These are phyloP conservation scores for Adrianichthys oophorus DNA, from an alignment of 2,797 vertebrate species.

Conservation along the genomic window DNA sequence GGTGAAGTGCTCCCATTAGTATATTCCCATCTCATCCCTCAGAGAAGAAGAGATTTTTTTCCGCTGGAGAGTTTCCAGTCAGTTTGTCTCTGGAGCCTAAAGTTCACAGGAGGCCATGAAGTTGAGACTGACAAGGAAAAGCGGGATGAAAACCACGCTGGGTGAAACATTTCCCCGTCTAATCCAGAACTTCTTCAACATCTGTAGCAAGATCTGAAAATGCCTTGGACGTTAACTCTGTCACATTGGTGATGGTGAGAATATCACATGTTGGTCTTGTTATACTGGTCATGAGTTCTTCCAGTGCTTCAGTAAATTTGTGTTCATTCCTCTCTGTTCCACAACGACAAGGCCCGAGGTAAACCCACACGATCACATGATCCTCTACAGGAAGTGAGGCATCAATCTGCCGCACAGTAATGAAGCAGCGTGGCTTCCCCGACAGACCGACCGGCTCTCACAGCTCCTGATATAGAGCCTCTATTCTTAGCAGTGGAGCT, in stretches of 20 bases:
- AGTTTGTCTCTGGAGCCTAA: no score
- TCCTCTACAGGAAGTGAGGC: slow-evolving; percentile 54
- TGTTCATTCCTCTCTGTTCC: slow-evolving; percentile 13
- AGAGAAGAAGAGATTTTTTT: no score
- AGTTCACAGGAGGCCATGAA: no score
- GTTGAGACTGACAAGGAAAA: no score
- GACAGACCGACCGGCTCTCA: slow-evolving; percentile 36
- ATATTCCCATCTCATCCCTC: no score
- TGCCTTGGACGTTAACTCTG: neutral
- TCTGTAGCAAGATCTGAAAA: slow-evolving; percentile 4
- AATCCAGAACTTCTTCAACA: no score
- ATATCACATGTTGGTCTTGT: slow-evolving; percentile 50
- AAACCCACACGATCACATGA: slow-evolving; percentile 56
- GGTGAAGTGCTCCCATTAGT: no score
- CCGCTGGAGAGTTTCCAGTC: no score
- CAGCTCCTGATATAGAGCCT: slow-evolving; percentile 53
- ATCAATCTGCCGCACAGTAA: slow-evolving; percentile 28
- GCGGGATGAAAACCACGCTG: no score
- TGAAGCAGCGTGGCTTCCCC: slow-evolving; percentile 32
- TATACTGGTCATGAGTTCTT: slow-evolving; percentile 55
- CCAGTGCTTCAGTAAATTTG: slow-evolving; percentile 15
- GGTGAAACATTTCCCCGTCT: no score
- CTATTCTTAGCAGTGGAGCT: slow-evolving; percentile 60
- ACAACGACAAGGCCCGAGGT: slow-evolving; percentile 15
- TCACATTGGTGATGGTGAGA: slow-evolving; percentile 17